Evolutionary conservation across 2,888 invertebrate genomes (phyloP), one percentile per base, ranked within the genome.

Genomic region (Chalcosyrphus nemorum): DNA sequence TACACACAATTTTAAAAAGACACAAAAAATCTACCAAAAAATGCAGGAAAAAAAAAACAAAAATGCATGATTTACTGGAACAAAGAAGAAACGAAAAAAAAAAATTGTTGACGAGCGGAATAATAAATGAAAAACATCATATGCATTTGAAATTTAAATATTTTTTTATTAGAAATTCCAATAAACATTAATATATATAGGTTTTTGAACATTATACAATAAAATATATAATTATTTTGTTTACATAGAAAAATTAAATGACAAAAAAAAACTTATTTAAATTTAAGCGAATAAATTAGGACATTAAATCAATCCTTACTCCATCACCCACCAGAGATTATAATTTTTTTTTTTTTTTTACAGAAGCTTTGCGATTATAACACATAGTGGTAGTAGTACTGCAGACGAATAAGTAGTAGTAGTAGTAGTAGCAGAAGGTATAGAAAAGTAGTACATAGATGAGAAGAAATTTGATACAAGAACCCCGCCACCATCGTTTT

Each of bases 71-170:
- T 65, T 57, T 41, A 77, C 50, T 56, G 47, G 43, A 70, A 75
- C 29, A 38, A 56, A 65, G 29, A 45, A 81, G 52, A 61, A 72
- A 82, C 27, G 19, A 32, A 59, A 56, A 56, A 35, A 7, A 59
- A 61, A 65, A 74, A 50, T 59, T 66, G 85, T 85, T 85, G 85
- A 85, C 85, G 85, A 85, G 85, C 85, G 85, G 76, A 85, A 80
- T 65, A 70, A 78, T 63, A 84, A 84, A 84, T 84, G 65, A 84
- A 84, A 84, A 84, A 84, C 84, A 70, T 68, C 61, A 41, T 84
- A 84, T 84, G 84, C 84, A 84, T 84, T 84, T 84, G 38, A 80
- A 84, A 78, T 78, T 71, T 35, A 70, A 72, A 35, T 41, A 50
- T 72, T 72, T 65, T 84, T 78, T 84, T 78, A 78, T 84, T 82